Conservation (phyloP, 2,797 vertebrate genomes). For the Peromyscus melanophrys region DNA sequence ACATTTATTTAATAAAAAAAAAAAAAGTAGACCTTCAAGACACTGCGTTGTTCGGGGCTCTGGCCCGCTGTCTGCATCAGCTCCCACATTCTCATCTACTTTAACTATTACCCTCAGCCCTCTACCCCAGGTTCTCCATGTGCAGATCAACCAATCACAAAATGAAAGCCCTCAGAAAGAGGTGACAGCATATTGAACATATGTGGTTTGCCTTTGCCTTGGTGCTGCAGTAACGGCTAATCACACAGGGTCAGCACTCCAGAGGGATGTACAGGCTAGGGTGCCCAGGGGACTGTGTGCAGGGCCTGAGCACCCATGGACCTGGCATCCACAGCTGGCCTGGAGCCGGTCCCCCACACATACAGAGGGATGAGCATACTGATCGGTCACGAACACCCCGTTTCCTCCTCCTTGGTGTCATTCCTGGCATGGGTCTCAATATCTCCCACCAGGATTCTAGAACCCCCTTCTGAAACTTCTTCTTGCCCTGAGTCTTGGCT, state of each 20-base stretch:
- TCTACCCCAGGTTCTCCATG: neutral
- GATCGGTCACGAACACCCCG: no score
- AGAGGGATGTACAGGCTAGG: neutral
- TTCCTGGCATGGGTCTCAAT: neutral
- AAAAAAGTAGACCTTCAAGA: slow-evolving; percentile 24
- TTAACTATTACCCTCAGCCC: neutral
- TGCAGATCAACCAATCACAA: neutral
- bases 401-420: neutral
- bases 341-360: neutral
- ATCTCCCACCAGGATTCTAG: neutral
- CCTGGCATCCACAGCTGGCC: no score
- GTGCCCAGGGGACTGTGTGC: neutral
- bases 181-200: neutral
- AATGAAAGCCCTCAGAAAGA: neutral
- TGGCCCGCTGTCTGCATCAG: neutral
- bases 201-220: neutral
- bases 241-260: neutral
- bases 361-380: neutral
- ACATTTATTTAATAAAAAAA: slow-evolving; percentile 47
- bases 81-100: neutral
- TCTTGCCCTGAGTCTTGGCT: neutral
- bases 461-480: neutral
- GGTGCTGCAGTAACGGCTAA: rapidly evolving
- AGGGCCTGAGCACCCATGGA: neutral
- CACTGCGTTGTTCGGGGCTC: neutral